These are phyloP conservation scores for Laspeyria flexula DNA, from an alignment of 2,888 invertebrate species.

Conservation along the genomic window DNA sequence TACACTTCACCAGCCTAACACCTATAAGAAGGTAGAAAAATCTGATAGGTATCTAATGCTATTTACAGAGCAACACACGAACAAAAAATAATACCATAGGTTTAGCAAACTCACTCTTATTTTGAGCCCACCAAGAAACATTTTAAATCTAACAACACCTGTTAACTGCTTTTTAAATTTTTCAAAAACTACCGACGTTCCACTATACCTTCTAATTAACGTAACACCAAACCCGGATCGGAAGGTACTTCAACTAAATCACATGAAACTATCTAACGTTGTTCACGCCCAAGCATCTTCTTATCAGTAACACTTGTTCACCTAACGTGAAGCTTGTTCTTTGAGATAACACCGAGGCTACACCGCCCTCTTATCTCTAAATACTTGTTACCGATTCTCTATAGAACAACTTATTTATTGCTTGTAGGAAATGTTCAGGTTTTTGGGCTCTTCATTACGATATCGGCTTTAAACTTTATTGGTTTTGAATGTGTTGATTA, in stretches of 20 bases:
- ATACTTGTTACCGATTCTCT: slow-evolving; percentile 46
- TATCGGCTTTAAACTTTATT: background rate
- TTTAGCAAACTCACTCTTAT: too few species aligned
- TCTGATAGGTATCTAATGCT: too few species aligned
- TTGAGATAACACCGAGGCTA: slow-evolving; percentile 43
- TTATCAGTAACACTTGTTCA: slow-evolving; percentile 26
- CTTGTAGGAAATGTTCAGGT: background rate
- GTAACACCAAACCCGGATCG: background rate
- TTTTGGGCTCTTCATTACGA: slow-evolving; percentile 5
- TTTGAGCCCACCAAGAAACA: too few species aligned
- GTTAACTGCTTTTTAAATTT: too few species aligned
- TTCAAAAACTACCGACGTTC: too few species aligned
- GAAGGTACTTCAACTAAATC: background rate
- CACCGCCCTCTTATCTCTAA: slow-evolving; percentile 50
- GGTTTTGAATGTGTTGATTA: background rate
- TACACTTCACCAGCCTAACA: too few species aligned
- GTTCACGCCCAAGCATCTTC: background rate
- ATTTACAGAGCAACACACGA: too few species aligned
- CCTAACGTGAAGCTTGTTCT: slow-evolving; percentile 40
- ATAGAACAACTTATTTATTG: slow-evolving; percentile 13
- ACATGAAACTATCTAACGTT: background rate
- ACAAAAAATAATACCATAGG: too few species aligned
- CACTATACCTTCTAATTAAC: background rate
- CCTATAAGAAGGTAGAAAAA: too few species aligned
- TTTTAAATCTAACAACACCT: too few species aligned